These are phyloP conservation scores for Batillaria attramentaria DNA, from an alignment of 1,140 invertebrate genomes.

Conservation along the genomic window DNA sequence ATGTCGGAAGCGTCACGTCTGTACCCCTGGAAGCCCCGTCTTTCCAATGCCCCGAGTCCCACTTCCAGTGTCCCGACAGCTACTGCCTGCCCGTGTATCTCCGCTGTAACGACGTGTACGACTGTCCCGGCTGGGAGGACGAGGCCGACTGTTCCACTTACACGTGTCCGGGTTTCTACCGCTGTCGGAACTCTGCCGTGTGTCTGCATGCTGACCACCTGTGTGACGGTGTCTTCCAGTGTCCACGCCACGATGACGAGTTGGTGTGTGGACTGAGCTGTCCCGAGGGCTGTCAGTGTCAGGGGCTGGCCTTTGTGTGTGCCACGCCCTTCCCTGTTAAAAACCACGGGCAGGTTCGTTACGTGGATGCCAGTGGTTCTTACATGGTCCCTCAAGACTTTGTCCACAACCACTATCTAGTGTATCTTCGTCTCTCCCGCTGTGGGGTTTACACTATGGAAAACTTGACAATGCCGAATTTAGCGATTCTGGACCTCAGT, in stretches of 20 bases:
- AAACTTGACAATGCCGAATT: background rate
- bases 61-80: background rate
- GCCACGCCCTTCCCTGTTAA: background rate
- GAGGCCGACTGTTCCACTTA: conserved; percentile 15
- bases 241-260: conserved; percentile 36
- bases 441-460: background rate
- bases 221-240: conserved; percentile 20
- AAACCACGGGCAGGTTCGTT: background rate
- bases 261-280: conserved; percentile 23
- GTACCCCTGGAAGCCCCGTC: background rate
- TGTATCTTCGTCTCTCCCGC: background rate
- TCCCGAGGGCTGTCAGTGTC: conserved; percentile 46
- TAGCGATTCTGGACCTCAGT: conserved; percentile 23
- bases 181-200: conserved; percentile 11
- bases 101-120: conserved; percentile 19
- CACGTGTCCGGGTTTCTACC: conserved; percentile 33
- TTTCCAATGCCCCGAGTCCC: background rate
- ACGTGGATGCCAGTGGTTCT: conserved; percentile 9
- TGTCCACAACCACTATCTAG: background rate
- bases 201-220: conserved; percentile 29
- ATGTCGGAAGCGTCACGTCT: background rate
- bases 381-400: background rate
- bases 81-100: conserved; percentile 12
- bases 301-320: conserved; percentile 12
- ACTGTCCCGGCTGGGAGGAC: conserved; percentile 11